Percentiles rank a stretch among this genome's conserved stretches.
Evolutionary conservation across 1,140 invertebrate species (phyloP).

Genomic region (Drosophila aff.): DNA sequence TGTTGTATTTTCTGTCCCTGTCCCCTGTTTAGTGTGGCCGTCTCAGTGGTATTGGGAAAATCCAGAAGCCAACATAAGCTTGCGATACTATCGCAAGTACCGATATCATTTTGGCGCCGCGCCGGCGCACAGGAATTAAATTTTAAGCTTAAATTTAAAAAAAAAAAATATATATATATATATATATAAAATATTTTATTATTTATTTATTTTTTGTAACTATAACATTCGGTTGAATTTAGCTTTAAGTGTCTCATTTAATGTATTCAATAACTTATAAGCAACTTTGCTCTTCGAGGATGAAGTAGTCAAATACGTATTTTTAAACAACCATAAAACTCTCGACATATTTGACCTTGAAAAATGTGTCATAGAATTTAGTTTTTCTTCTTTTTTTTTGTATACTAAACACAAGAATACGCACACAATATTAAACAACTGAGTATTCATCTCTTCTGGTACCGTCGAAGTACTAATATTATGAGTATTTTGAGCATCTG

Average conservation of each 20-base stretch:
- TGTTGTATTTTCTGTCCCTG: constrained; percentile 28
- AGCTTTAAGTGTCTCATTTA: not conserved
- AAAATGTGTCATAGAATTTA: constrained; percentile 56
- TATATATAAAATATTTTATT: too few species aligned
- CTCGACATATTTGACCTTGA: constrained; percentile 29
- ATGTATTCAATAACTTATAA: not conserved
- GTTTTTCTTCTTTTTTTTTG: constrained; percentile 24
- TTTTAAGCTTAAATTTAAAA: not conserved
- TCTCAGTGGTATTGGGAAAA: not conserved
- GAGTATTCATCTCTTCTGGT: constrained; percentile 37
- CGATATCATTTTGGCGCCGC: not conserved
- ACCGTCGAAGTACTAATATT: not conserved
- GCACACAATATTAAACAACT: constrained; percentile 55
- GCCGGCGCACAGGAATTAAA: not conserved
- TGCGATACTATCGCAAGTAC: not conserved
- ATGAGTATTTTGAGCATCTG: constrained; percentile 70
- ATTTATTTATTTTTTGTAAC: not conserved
- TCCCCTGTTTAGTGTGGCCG: constrained; percentile 10
- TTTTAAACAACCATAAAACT: not conserved
- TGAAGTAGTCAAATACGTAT: not conserved
- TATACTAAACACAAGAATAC: constrained; percentile 35
- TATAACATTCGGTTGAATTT: too few species aligned
- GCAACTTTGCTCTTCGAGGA: not conserved
- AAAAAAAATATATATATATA: not conserved
- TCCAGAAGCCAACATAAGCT: not conserved